Percentiles rank a stretch among this genome's conserved stretches.
phyloP scores from a whole-genome alignment of 2,888 invertebrate genomes.

The Acleris laterana region DNA sequence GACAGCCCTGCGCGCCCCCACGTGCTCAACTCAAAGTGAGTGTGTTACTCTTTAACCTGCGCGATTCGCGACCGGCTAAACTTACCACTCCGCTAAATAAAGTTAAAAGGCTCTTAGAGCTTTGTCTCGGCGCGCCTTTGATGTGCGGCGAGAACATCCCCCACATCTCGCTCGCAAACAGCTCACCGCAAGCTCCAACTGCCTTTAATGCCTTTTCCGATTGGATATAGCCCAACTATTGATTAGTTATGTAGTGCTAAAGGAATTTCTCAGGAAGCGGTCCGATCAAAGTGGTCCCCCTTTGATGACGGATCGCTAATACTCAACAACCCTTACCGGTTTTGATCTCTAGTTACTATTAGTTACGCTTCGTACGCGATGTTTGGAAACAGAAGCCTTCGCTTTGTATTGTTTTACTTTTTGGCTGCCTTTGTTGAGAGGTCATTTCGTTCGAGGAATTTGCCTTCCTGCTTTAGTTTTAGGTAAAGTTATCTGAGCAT shows the following conservation, averaged over 20 bases:
- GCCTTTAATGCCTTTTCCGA: constrained; percentile 81
- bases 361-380: constrained; percentile 38
- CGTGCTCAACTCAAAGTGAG: constrained; percentile 74
- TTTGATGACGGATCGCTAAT: constrained; percentile 65
- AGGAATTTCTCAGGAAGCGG: constrained; percentile 74
- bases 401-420: constrained; percentile 31
- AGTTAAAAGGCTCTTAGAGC: constrained; percentile 84
- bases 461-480: constrained; percentile 7
- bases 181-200: constrained; percentile 81
- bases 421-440: constrained; percentile 22
- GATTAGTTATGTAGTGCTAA: constrained; percentile 65
- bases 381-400: constrained; percentile 33
- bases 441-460: constrained; percentile 26
- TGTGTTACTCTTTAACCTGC: constrained; percentile 85
- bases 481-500: constrained; percentile 5
- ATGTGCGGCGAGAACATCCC: constrained; percentile 65
- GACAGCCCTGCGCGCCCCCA: constrained; percentile 43
- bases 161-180: constrained; percentile 68
- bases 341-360: constrained; percentile 57
- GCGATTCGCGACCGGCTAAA: constrained; percentile 84
- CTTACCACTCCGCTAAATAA: constrained; percentile 85
- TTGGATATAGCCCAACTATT: constrained; percentile 75
- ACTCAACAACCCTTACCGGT: constrained; percentile 65
- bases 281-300: constrained; percentile 70
- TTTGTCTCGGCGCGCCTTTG: constrained; percentile 83